Evolutionary conservation across 2,888 invertebrate species (phyloP).

Genomic region (Sepiola atlantica): DNA sequence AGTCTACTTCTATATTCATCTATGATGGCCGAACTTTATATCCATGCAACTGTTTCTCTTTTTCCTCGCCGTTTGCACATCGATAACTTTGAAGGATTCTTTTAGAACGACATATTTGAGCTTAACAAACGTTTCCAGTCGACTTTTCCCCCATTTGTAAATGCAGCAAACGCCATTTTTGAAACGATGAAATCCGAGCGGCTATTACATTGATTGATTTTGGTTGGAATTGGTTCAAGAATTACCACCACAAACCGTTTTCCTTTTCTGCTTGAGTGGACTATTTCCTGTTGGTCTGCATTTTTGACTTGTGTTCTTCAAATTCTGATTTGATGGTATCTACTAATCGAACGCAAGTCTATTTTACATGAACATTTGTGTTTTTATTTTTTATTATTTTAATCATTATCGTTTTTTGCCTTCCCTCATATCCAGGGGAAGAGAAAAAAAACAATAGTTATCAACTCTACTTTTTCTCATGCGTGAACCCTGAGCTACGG

Average conservation of each 20-base stretch:
- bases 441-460: no score
- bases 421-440: background rate
- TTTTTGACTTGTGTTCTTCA: background rate
- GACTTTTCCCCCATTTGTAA: background rate
- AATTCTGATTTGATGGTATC: background rate
- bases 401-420: background rate
- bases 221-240: background rate
- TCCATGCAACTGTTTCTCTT: no score
- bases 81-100: no score
- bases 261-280: background rate
- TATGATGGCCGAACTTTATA: no score
- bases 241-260: background rate
- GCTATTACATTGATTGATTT: background rate
- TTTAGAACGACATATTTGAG: background rate
- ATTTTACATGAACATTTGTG: background rate
- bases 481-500: no score
- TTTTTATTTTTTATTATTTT: background rate
- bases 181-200: background rate
- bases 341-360: background rate
- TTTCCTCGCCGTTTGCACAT: no score
- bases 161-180: background rate
- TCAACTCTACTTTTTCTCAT: no score
- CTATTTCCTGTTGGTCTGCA: background rate
- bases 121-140: background rate
- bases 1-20: no score